phyloP scores from a whole-genome alignment of 2,113 vertebrate species.

The Carollia perspicillata region DNA sequence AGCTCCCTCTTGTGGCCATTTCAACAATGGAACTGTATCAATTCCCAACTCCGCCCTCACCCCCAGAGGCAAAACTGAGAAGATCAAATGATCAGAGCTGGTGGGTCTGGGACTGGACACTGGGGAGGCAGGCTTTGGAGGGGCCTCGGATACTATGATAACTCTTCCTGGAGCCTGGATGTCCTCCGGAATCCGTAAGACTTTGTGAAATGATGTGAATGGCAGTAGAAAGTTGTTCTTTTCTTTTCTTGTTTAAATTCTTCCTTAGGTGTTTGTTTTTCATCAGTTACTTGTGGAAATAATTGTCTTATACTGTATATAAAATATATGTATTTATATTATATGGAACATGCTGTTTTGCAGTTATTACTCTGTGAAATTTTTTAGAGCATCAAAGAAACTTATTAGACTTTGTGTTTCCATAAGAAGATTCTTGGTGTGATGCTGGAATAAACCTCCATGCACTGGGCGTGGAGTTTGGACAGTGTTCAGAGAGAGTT shows the following conservation, averaged over 20 bases:
- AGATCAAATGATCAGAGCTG: not conserved
- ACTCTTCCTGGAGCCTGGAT: not conserved
- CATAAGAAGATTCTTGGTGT: not conserved
- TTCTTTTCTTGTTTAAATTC: not conserved
- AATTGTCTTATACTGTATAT: not conserved
- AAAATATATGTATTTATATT: not conserved
- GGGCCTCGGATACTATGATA: not conserved
- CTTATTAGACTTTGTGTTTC: not conserved
- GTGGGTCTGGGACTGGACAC: accelerated
- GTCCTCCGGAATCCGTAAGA: not conserved
- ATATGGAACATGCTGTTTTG: not conserved
- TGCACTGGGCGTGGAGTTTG: accelerated
- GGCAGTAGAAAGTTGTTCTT: not conserved
- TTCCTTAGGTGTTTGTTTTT: not conserved
- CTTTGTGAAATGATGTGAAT: no score
- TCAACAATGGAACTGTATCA: not conserved
- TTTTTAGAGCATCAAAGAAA: not conserved
- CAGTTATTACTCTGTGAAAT: not conserved
- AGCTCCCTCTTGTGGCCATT: constrained; percentile 64
- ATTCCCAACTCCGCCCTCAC: not conserved
- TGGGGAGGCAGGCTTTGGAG: not conserved
- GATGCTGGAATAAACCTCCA: not conserved
- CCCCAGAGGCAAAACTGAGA: not conserved
- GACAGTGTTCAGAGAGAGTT: not conserved
- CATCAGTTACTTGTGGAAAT: not conserved